Conservation (phyloP, 2,888 invertebrate species). For the Incurvaria masculella region DNA sequence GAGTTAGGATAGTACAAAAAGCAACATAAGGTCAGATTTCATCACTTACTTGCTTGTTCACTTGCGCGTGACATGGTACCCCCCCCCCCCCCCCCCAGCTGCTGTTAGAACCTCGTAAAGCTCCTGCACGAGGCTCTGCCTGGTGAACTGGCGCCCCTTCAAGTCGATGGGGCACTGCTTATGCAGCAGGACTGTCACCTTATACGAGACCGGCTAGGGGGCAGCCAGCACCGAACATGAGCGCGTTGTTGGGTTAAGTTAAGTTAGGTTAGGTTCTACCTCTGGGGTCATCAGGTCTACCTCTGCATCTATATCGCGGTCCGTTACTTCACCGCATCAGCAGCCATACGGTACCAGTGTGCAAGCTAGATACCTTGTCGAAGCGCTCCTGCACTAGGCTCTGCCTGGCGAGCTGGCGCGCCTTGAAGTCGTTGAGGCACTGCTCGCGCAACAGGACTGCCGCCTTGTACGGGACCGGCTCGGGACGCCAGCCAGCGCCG, state of each 20-base stretch:
- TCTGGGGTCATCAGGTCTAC: too few species aligned
- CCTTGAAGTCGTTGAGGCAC: slow-evolving; percentile 67
- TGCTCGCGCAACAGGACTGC: slow-evolving; percentile 50
- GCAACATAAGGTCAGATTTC: too few species aligned
- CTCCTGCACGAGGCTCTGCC: slow-evolving; percentile 63
- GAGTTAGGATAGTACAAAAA: too few species aligned
- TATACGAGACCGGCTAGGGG: slow-evolving; percentile 36
- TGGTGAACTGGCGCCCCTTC: slow-evolving; percentile 56
- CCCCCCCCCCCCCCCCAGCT: too few species aligned
- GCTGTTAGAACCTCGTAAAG: too few species aligned
- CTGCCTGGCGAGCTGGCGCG: slow-evolving; percentile 59
- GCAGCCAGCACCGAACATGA: slow-evolving; percentile 48
- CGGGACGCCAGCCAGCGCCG: slow-evolving; percentile 38
- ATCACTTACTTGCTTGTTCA: too few species aligned
- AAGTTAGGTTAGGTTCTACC: slow-evolving; percentile 62
- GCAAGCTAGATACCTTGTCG: slow-evolving; percentile 55
- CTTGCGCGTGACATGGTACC: too few species aligned
- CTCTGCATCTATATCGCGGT: slow-evolving; percentile 60
- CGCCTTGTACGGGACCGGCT: slow-evolving; percentile 41
- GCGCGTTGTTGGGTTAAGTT: slow-evolving; percentile 26
- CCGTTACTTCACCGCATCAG: slow-evolving; percentile 35
- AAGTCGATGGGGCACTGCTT: slow-evolving; percentile 66
- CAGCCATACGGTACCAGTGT: neutral
- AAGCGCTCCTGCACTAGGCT: slow-evolving; percentile 63
- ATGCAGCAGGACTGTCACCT: slow-evolving; percentile 47